phyloP scores from a whole-genome alignment of 2,797 vertebrate genomes.

The Sebastes diaconus region DNA sequence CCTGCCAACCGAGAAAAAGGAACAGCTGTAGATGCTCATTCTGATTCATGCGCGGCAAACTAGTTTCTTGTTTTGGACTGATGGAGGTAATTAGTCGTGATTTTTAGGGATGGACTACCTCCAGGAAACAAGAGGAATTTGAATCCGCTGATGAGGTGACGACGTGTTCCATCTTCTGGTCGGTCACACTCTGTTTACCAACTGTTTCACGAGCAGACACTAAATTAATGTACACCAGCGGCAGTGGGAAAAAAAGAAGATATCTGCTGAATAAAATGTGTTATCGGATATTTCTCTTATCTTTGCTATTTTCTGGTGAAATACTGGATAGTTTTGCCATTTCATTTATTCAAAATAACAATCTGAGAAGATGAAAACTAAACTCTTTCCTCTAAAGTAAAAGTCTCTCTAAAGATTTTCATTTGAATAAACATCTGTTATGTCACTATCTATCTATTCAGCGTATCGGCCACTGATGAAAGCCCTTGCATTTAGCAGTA shows the following conservation, averaged over 20 bases:
- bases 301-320: not conserved
- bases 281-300: not conserved
- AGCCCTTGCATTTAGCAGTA: not conserved
- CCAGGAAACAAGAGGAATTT: conserved; percentile 28
- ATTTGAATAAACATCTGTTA: not conserved
- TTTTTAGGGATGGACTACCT: conserved; percentile 28
- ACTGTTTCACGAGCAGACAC: not conserved
- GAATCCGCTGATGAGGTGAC: not conserved
- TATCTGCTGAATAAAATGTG: not conserved
- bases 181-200: conserved; percentile 13
- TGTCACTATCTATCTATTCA: not conserved
- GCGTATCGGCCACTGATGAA: not conserved
- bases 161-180: not conserved
- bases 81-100: conserved; percentile 47
- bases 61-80: conserved; percentile 46
- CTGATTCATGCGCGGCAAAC: conserved; percentile 49
- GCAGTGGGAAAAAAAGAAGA: not conserved
- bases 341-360: not conserved
- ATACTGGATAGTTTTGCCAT: not conserved
- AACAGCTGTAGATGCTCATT: conserved; percentile 61
- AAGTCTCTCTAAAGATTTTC: not conserved
- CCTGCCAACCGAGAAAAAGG: conserved; percentile 37
- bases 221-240: not conserved
- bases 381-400: not conserved
- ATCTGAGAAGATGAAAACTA: not conserved